These are phyloP conservation scores for Xyliphius kryptos DNA, from an alignment of 2,113 vertebrate species.

Conservation along the genomic window DNA sequence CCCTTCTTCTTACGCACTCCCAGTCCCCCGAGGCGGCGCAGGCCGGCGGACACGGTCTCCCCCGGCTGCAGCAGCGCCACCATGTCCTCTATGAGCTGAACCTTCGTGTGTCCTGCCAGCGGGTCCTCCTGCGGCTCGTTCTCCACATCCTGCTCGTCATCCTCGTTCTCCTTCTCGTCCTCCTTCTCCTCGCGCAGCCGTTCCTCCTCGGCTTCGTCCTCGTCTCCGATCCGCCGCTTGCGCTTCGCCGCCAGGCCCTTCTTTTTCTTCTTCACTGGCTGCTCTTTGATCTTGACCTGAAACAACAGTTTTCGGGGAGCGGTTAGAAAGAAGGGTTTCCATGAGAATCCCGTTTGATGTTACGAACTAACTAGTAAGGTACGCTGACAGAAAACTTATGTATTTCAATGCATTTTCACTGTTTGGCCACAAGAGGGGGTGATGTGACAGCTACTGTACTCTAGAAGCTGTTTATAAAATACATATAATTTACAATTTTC, in stretches of 20 bases:
- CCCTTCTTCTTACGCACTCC: slow-evolving; percentile 54
- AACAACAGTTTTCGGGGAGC: too few species aligned
- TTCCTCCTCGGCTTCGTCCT: slow-evolving; percentile 71
- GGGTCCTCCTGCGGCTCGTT: slow-evolving; percentile 58
- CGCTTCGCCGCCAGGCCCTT: slow-evolving; percentile 67
- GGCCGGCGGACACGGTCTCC: slow-evolving; percentile 74
- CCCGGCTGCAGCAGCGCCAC: slow-evolving; percentile 71
- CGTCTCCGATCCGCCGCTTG: slow-evolving; percentile 60
- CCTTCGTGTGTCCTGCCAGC: slow-evolving; percentile 54
- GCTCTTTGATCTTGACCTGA: slow-evolving; percentile 77
- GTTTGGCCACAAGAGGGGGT: too few species aligned
- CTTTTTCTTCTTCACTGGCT: slow-evolving; percentile 64
- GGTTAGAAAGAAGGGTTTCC: too few species aligned
- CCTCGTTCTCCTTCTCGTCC: slow-evolving; percentile 41
- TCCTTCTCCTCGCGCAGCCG: slow-evolving; percentile 56
- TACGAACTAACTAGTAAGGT: too few species aligned
- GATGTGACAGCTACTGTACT: too few species aligned
- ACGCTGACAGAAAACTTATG: too few species aligned
- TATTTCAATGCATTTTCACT: too few species aligned
- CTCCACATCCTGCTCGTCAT: slow-evolving; percentile 40
- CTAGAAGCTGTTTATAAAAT: too few species aligned
- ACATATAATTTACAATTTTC: too few species aligned
- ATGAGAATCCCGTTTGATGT: too few species aligned
- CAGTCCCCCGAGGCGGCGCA: slow-evolving; percentile 74
- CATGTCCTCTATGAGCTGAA: slow-evolving; percentile 66